Evolutionary conservation across 1,140 invertebrate species (phyloP), one percentile per base, ranked within the genome.

Genomic region (Saxidomus purpurata): DNA sequence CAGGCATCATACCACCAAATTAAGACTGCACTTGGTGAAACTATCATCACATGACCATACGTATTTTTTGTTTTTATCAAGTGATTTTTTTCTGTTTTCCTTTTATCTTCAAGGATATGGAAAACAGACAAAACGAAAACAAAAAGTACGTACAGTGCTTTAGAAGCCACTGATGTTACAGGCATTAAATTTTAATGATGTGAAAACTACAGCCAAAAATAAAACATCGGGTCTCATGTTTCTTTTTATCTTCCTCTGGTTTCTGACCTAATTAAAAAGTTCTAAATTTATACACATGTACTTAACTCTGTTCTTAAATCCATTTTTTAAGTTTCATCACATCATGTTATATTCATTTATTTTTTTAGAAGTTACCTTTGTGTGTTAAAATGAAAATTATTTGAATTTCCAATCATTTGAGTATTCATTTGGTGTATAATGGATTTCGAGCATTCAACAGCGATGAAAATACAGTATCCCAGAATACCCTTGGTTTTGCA

Each of bases 121-220:
- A 71, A 71, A 71, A 15, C 19, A 71, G 34, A 15, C 59, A 28
- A 28, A 63, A 63, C 13, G 13, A 19, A 36, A 36, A 71, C 22
- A 17, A 71, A 67, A 67, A 31, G 6, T 67, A 36, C 9, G n/a
- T 36, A 67, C 9, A 55, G 52, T 22, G n/a, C 19, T 34, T 67
- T 6, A 15, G 31, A 67, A 67, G 13, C 31, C 15, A 34, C 36
- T 71, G 31, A 71, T 9, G 22, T 71, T 71, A 19, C 67, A 67
- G 28, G 9, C 34, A 71, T 19, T 31, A 71, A 38, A 71, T 71
- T 38, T 71, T 71, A 71, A 36, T 71, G 34, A 71, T 11, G 22
- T 71, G 67, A 71, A 71, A 71, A 36, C 15, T 71, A n/a, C 67
- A 71, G 17, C 19, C 22, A 15, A 71, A 28, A 71, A 71, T 63